Conservation (phyloP, 1,140 invertebrate genomes). For the Planococcus citri region DNA sequence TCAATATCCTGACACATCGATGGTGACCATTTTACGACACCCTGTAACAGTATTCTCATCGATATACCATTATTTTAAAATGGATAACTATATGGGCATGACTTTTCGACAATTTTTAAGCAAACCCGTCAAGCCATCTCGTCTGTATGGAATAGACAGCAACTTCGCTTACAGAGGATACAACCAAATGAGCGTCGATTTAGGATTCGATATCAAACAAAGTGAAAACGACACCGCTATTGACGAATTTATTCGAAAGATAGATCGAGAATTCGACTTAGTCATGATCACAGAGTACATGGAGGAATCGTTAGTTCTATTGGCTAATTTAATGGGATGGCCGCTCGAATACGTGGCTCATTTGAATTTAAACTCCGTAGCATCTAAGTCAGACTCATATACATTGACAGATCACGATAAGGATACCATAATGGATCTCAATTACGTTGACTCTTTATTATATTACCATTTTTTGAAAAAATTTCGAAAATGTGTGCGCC, state of each 20-base stretch:
- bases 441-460: slow-evolving; percentile 31
- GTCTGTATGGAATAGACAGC: background rate
- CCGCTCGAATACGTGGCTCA: slow-evolving; percentile 35
- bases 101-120: too few relatives aligned
- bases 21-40: slow-evolving; percentile 34
- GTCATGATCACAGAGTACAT: slow-evolving; percentile 42
- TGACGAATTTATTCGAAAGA: slow-evolving; percentile 28
- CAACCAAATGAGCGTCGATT: slow-evolving; percentile 37
- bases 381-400: background rate
- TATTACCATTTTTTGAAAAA: slow-evolving; percentile 33
- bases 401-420: slow-evolving; percentile 22
- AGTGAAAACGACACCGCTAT: slow-evolving; percentile 26
- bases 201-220: slow-evolving; percentile 31
- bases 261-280: slow-evolving; percentile 37
- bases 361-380: slow-evolving; percentile 33
- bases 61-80: slow-evolving; percentile 30
- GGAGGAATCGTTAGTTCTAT: slow-evolving; percentile 40
- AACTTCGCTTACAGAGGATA: slow-evolving; percentile 27
- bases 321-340: slow-evolving; percentile 39
- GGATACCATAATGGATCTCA: slow-evolving; percentile 26
- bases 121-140: background rate
- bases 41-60: slow-evolving; percentile 35
- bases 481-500: slow-evolving; percentile 29
- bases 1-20: slow-evolving; percentile 32
- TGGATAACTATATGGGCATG: too few relatives aligned